Conservation (phyloP, 2,797 vertebrate genomes). For the Bovichtus variegatus region DNA sequence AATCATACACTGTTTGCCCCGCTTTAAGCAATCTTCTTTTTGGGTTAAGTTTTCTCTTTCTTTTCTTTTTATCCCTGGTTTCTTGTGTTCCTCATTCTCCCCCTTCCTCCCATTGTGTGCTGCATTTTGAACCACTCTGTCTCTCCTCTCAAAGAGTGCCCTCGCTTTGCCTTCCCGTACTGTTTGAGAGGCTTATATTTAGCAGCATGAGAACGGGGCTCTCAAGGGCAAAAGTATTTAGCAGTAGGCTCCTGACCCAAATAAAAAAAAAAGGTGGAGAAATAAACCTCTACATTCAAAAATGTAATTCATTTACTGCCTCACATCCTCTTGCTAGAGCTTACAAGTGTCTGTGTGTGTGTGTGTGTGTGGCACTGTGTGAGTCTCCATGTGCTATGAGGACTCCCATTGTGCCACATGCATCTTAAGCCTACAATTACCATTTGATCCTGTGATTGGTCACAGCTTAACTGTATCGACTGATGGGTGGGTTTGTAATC, state of each 20-base stretch:
- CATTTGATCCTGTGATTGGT: conserved; percentile 60
- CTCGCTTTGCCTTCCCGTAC: conserved; percentile 29
- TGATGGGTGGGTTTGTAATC: conserved; percentile 32
- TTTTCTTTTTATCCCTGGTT: conserved; percentile 18
- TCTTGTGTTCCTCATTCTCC: conserved; percentile 8
- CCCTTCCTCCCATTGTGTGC: conserved; percentile 6
- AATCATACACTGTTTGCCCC: too few relatives aligned
- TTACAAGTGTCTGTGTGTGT: conserved; percentile 24
- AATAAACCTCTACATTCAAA: conserved; percentile 40
- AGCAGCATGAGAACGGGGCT: conserved; percentile 45
- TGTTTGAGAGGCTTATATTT: conserved; percentile 65
- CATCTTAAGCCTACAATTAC: conserved; percentile 56
- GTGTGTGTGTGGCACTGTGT: conserved; percentile 13
- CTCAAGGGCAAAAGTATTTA: conserved; percentile 58
- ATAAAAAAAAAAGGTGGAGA: conserved; percentile 41
- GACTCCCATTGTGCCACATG: conserved; percentile 42
- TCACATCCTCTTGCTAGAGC: conserved; percentile 12
- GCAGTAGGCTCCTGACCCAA: conserved; percentile 56
- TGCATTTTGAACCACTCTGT: conserved; percentile 30
- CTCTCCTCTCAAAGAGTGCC: conserved; percentile 35
- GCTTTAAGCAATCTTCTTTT: not conserved
- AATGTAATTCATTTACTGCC: conserved; percentile 32
- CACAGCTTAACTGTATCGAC: conserved; percentile 18
- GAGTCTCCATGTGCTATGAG: conserved; percentile 8
- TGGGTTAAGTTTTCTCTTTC: not conserved